Conservation (phyloP, 2,113 vertebrate species). For the Neogale vison region DNA sequence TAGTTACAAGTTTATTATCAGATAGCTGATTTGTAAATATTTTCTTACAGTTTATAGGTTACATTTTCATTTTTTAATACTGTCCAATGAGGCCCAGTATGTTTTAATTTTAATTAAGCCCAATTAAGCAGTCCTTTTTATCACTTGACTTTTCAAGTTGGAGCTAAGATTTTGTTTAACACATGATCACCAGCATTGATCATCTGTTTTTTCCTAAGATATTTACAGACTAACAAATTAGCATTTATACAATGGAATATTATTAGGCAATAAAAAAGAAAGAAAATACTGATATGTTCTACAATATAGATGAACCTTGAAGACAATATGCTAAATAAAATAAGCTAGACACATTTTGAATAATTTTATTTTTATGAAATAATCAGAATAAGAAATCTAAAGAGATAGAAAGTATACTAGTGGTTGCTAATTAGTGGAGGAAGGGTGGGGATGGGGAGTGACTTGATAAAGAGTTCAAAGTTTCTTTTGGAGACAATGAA, state of each 20-base stretch:
- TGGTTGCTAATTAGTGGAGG: neutral
- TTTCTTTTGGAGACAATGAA: neutral
- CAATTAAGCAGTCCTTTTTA: neutral
- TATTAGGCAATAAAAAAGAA: neutral
- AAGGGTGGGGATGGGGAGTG: neutral
- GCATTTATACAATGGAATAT: neutral
- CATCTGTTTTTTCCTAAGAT: neutral
- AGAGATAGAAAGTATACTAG: neutral
- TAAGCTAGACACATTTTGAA: neutral
- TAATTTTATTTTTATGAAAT: neutral
- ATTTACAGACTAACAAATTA: neutral
- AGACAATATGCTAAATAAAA: neutral
- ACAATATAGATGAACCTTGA: neutral
- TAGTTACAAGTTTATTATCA: neutral
- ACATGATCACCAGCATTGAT: neutral
- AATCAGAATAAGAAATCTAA: neutral
- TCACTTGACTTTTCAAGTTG: neutral
- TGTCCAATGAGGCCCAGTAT: neutral
- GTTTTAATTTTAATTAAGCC: neutral
- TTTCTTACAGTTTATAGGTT: neutral
- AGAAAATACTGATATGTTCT: neutral
- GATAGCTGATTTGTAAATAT: neutral
- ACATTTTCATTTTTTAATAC: neutral
- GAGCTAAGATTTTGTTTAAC: neutral
- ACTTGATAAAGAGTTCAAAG: neutral